Evolutionary conservation across 53 echinoderm and acorn worm genomes (phyloP), one percentile per base, ranked within the genome.

Genomic region (Arbacia lixula): DNA sequence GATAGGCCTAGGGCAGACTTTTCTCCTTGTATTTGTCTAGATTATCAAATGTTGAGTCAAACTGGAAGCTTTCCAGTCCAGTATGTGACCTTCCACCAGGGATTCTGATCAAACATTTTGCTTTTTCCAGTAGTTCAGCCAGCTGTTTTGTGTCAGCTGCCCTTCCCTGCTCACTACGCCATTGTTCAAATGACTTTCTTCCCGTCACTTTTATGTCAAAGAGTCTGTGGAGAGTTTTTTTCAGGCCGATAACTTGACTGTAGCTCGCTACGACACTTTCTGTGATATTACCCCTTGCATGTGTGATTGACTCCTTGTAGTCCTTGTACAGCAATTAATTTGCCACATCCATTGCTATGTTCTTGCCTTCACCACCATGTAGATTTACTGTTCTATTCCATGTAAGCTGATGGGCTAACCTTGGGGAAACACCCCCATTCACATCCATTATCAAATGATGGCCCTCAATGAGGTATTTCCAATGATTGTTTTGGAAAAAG

Each of bases 351-450:
- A 11, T 76, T 55, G 14, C 34, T 22, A 36, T 9, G n/a, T 76
- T 76, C 35, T 55, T 53, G 1, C 36, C 22, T 6, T 53, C 35
- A 17, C 76, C 76, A 54, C 57, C 76, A 53, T 55, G 55, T 21
- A 76, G 17, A 24, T 76, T 76, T 9, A 76, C 37, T 21, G 76
- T 76, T 33, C 76, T 76, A 56, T 76, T 76, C 76, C 76, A 76
- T 12, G 4, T 35, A 22, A 76, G 56, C 36, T 72, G 72, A 56
- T 76, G 35, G 33, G 36, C 76, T 21, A 55, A 20, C 55, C 76
- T 54, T 5, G 19, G 16, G 17, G 76, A 76, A 12, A 76, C 54
- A 11, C 54, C 76, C 4, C 76, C 76, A 55, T 76, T 76, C 3
- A 76, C 37, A 36, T 76, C 76, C 76, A 55, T 56, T 2, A 76